Base-by-base conservation (phyloP, 2,113 vertebrate genomes). In the Nothoprocta perdicaria region DNA sequence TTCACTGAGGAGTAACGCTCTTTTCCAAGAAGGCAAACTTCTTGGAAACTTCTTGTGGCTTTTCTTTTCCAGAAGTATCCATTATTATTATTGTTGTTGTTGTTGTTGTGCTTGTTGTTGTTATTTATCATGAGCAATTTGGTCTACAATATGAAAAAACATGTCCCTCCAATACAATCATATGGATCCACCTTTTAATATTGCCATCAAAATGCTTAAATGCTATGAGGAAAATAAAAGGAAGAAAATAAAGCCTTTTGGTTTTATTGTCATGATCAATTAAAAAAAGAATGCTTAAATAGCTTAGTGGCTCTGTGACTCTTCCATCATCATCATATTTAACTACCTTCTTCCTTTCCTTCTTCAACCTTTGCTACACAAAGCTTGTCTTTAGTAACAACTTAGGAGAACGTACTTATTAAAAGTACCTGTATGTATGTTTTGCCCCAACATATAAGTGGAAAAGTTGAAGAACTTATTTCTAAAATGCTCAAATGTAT, bases 401-500 rank as follows among this genome's bases (percentile, higher is more conserved):
- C 17, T 80, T 53, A 61, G 63, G 63, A 83, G 57, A 87, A 84
- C 10, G 41, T 43, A 43, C 41, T 80, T 74, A 13, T 55, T 55
- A 84, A 60, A 82, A 80, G 16, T 85, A 14, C 35, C 50, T 75
- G n/a, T 1, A 57, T 31, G 80, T 84, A 58, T 80, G 35, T 68
- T 80, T 40, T 93, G 21, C 35, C 68, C 45, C 24, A 31, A 11
- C 6, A 14, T 65, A 27, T 38, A 72, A 24, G 52, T 75, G 40
- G 55, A 65, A 38, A 84, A 86, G 33, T 84, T 76, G 78, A 82
- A 80, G 38, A 26, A 48, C 72, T 93, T 77, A 57, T 81, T 90
- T 84, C 48, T 90, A 23, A 58, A 69, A 6, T n/a, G 68, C 29
- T 84, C 77, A 89, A 86, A 55, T 38, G 35, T 38, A 38, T 38